Conservation (phyloP, 2,797 vertebrate species). For the Telmatherina bonti region DNA sequence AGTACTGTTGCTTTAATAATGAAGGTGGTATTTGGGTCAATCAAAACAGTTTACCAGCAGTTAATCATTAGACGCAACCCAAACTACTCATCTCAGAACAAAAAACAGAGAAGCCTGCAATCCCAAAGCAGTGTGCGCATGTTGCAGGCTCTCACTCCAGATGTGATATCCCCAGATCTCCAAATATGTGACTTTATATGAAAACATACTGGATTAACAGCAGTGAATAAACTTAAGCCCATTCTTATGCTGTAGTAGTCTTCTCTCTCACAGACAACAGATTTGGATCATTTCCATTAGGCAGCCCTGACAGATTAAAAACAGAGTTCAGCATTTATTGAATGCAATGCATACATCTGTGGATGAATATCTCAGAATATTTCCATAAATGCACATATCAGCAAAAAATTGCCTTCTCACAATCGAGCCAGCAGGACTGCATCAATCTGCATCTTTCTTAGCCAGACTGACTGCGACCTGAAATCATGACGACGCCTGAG, state of each 20-base stretch:
- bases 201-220: slow-evolving; percentile 28
- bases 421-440: not conserved
- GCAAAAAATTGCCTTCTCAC: slow-evolving; percentile 7
- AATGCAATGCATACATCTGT: slow-evolving; percentile 24
- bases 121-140: not conserved
- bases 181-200: not conserved
- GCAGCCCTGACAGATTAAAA: slow-evolving; percentile 31
- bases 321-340: slow-evolving; percentile 26
- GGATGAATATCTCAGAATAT: slow-evolving; percentile 17
- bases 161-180: not conserved
- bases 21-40: not conserved
- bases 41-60: not conserved
- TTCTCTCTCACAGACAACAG: slow-evolving; percentile 28
- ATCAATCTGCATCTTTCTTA: slow-evolving; percentile 17
- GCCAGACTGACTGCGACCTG: slow-evolving; percentile 9
- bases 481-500: not conserved
- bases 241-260: not conserved
- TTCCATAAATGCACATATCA: slow-evolving; percentile 35
- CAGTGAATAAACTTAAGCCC: slow-evolving; percentile 2
- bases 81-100: not conserved
- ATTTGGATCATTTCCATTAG: slow-evolving; percentile 28
- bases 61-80: not conserved
- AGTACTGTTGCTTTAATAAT: not conserved
- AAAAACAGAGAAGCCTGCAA: not conserved
- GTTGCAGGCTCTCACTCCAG: not conserved